Conservation (phyloP, 1,140 invertebrate species). For the Drosophila nikananu region DNA sequence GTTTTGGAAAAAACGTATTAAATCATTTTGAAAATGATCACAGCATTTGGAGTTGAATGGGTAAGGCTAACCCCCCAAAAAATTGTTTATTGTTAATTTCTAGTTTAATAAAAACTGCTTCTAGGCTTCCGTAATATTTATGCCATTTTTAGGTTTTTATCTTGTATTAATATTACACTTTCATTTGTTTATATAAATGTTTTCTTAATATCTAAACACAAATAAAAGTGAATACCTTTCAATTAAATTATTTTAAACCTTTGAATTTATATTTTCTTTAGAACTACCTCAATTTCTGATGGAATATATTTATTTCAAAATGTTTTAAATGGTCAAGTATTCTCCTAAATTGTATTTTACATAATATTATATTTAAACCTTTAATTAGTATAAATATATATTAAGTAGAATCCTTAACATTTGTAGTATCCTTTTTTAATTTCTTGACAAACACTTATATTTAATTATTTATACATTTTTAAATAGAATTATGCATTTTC, state of each 20-base stretch:
- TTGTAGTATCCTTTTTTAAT: not conserved
- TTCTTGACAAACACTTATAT: not conserved
- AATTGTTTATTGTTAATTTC: not conserved
- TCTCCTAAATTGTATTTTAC: not conserved
- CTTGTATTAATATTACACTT: not conserved
- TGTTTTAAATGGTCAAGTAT: too few species aligned
- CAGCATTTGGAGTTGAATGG: not conserved
- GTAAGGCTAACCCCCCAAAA: too few species aligned
- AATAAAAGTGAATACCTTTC: not conserved
- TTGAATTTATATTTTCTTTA: too few species aligned
- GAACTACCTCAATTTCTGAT: not conserved
- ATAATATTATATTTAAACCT: not conserved
- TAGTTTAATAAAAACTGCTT: not conserved
- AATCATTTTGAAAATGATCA: not conserved
- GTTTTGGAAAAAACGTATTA: not conserved
- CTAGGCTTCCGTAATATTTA: not conserved
- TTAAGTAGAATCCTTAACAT: not conserved
- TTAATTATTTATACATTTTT: not conserved
- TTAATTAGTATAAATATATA: not conserved
- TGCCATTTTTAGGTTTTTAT: too few species aligned
- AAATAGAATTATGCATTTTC: not conserved
- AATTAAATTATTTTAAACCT: not conserved
- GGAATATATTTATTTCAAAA: not conserved
- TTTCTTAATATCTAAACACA: too few species aligned
- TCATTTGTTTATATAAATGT: too few species aligned